Evolutionary conservation across 1,140 invertebrate species (phyloP).

Genomic region (Eumaeus atala): DNA sequence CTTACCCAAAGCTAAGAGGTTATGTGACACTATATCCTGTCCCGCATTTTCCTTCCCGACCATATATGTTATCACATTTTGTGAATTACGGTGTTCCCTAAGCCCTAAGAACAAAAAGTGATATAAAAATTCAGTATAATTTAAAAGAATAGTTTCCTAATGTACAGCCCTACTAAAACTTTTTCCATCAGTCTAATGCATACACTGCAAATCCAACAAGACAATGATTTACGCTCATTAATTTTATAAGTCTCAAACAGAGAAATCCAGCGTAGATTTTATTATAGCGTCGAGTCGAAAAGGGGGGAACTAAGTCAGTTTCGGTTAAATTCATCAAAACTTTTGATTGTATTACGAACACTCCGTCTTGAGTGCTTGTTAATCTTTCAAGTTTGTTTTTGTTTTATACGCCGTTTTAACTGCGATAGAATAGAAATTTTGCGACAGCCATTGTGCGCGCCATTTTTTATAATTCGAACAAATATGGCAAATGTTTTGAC

Average conservation of each 20-base stretch:
- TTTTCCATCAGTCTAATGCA: constrained; percentile 6
- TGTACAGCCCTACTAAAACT: neutral
- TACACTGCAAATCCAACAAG: constrained; percentile 2
- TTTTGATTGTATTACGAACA: constrained; percentile 64
- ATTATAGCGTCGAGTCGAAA: constrained; percentile 56
- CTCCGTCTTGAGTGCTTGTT: constrained; percentile 45
- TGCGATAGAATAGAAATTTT: too few relatives aligned
- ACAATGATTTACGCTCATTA: constrained; percentile 7
- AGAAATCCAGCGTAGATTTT: constrained; percentile 36
- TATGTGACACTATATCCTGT: too few relatives aligned
- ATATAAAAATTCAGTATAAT: too few relatives aligned
- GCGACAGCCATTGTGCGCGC: too few relatives aligned
- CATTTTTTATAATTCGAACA: too few relatives aligned
- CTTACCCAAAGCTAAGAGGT: too few relatives aligned
- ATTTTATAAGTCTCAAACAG: constrained; percentile 20
- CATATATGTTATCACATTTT: too few relatives aligned
- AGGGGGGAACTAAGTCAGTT: constrained; percentile 59
- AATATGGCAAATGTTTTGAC: too few relatives aligned
- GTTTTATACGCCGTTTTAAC: constrained; percentile 10
- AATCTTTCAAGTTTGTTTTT: constrained; percentile 40
- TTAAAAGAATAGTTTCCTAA: too few relatives aligned
- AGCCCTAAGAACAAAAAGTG: too few relatives aligned
- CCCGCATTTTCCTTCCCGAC: too few relatives aligned
- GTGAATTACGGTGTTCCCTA: too few relatives aligned
- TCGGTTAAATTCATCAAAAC: constrained; percentile 64